Percentiles rank a stretch among this genome's conserved stretches.
Conservation (phyloP, 2,113 vertebrate genomes). For the Oryzias curvinotus region DNA sequence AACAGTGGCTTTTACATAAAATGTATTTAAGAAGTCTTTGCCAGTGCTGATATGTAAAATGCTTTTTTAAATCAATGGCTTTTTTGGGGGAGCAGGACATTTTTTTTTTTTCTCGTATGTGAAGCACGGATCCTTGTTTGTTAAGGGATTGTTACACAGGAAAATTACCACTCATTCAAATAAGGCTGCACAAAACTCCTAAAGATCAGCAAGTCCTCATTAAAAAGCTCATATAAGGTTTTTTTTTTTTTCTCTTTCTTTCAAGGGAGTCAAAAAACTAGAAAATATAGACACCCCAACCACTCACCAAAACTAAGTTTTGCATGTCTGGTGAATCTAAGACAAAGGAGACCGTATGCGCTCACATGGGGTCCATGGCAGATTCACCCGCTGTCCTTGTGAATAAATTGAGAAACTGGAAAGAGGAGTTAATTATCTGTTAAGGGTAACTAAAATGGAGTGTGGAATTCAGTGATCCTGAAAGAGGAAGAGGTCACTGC, state of each 20-base stretch:
- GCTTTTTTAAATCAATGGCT: constrained; percentile 13
- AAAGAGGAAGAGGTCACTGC: constrained; percentile 15
- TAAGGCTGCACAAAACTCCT: neutral
- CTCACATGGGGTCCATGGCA: neutral
- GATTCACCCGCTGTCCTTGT: neutral
- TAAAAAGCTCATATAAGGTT: neutral
- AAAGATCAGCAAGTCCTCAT: neutral
- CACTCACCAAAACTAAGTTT: too few species aligned
- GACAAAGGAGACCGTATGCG: neutral
- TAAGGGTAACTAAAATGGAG: constrained; percentile 20
- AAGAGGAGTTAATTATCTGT: constrained; percentile 19
- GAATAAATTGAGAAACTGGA: constrained; percentile 7
- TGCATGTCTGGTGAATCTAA: neutral
- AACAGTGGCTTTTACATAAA: constrained; percentile 52
- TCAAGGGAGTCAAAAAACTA: too few species aligned
- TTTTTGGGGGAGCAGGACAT: neutral
- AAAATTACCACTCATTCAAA: neutral
- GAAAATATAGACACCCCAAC: too few species aligned
- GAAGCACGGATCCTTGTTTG: neutral
- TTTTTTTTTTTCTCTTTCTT: too few species aligned
- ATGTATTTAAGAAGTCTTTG: constrained; percentile 18
- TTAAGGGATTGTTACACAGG: neutral
- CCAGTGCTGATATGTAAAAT: neutral
- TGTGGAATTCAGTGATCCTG: constrained; percentile 2
- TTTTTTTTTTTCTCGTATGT: neutral